Conservation (phyloP, 2,797 vertebrate species). For the Pelobates cultripes region DNA sequence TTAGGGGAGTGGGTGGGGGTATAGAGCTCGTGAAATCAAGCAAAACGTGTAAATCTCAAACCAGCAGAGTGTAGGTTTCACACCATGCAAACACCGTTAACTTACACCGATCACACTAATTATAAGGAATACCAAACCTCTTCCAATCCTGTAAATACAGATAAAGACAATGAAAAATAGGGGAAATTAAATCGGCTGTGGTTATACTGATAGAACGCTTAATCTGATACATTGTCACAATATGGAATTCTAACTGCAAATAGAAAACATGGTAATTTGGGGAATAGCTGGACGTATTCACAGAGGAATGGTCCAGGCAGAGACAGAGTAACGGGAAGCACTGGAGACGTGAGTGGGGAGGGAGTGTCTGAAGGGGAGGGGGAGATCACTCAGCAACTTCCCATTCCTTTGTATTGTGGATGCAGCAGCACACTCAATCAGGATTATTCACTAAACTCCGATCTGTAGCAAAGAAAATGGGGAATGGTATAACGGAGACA, state of each 20-base stretch:
- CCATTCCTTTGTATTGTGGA: background rate
- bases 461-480: too few species aligned
- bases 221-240: background rate
- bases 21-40: background rate
- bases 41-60: background rate
- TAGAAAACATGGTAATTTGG: background rate
- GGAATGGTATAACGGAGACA: too few species aligned
- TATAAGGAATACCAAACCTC: background rate
- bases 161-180: background rate
- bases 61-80: background rate
- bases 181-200: background rate
- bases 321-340: background rate
- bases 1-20: background rate
- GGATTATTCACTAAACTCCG: too few species aligned
- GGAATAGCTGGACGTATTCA: background rate
- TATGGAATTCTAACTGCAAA: background rate
- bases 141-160: background rate
- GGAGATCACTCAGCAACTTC: background rate
- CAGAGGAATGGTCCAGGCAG: background rate
- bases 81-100: background rate
- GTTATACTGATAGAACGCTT: background rate
- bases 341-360: background rate
- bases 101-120: background rate
- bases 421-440: background rate
- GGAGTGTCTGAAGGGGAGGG: conserved; percentile 15